Evolutionary conservation across 2,113 vertebrate genomes (phyloP).

Genomic region (Ranitomeya imitator): DNA sequence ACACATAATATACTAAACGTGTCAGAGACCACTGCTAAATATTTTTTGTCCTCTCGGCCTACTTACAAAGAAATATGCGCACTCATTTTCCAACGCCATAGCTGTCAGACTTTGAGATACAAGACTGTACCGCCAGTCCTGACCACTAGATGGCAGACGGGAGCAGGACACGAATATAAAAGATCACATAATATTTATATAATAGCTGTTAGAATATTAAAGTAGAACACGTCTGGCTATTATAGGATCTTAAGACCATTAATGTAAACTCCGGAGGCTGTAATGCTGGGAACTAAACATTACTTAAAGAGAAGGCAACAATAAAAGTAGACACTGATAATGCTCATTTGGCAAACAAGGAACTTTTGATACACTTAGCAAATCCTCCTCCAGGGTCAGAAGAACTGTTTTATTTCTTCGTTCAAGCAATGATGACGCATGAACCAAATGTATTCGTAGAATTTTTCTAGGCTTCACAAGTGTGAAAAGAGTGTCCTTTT

Average conservation of each 20-base stretch:
- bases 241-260: conserved; percentile 22
- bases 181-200: neutral
- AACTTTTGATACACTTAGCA: neutral
- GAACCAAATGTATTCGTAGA: neutral
- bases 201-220: conserved; percentile 39
- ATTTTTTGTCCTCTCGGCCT: neutral
- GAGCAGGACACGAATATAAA: neutral
- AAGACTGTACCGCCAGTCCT: neutral
- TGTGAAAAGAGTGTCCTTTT: no score
- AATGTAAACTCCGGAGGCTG: conserved; percentile 41
- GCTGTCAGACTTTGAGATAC: neutral
- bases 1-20: neutral
- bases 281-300: conserved; percentile 19
- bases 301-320: conserved; percentile 19
- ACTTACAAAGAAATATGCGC: neutral
- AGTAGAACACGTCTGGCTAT: conserved; percentile 32
- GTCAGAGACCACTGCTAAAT: neutral
- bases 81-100: neutral
- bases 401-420: neutral
- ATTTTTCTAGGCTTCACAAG: neutral
- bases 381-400: neutral
- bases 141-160: conserved; percentile 10
- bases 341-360: neutral
- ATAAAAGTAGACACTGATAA: neutral
- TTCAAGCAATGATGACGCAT: neutral